Evolutionary conservation across 2,888 invertebrate genomes (phyloP).

Genomic region (Cosmia trapezina): DNA sequence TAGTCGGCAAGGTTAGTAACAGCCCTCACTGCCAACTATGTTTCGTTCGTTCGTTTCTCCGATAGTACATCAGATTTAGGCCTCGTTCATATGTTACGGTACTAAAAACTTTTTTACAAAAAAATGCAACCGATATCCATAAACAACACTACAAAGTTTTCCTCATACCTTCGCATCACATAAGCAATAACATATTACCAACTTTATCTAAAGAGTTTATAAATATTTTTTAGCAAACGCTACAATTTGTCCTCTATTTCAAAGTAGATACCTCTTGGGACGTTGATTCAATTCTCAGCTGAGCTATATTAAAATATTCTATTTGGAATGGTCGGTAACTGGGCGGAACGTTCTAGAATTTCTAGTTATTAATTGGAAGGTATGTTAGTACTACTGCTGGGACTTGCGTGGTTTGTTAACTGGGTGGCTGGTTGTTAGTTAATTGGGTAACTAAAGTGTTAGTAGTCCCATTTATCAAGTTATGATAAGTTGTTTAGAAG

Average conservation of each 20-base stretch:
- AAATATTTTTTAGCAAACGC: slow-evolving; percentile 34
- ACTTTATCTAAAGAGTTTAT: slow-evolving; percentile 4
- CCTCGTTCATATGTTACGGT: too few species aligned
- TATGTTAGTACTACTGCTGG: slow-evolving; percentile 1
- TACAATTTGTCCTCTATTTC: slow-evolving; percentile 35
- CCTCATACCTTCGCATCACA: too few species aligned
- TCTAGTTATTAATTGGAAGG: slow-evolving; percentile 40
- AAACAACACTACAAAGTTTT: too few species aligned
- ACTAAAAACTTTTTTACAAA: too few species aligned
- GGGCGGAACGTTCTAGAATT: slow-evolving; percentile 12
- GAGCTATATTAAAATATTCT: slow-evolving; percentile 54
- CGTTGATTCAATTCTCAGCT: slow-evolving; percentile 30
- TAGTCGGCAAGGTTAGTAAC: neutral
- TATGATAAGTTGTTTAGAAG: too few species aligned
- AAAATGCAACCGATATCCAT: too few species aligned
- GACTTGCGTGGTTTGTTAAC: slow-evolving; percentile 1
- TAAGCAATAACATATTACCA: neutral
- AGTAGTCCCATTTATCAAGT: too few species aligned
- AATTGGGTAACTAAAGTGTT: neutral
- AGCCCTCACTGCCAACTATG: neutral
- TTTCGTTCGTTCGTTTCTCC: too few species aligned
- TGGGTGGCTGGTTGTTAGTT: neutral
- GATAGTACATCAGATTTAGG: neutral
- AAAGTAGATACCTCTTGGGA: slow-evolving; percentile 29
- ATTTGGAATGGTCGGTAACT: slow-evolving; percentile 29